A percentile compares a stretch with the other conserved stretches of the same genome.
phyloP scores from a whole-genome alignment of 2,113 vertebrate genomes.

The Hoplias malabaricus region DNA sequence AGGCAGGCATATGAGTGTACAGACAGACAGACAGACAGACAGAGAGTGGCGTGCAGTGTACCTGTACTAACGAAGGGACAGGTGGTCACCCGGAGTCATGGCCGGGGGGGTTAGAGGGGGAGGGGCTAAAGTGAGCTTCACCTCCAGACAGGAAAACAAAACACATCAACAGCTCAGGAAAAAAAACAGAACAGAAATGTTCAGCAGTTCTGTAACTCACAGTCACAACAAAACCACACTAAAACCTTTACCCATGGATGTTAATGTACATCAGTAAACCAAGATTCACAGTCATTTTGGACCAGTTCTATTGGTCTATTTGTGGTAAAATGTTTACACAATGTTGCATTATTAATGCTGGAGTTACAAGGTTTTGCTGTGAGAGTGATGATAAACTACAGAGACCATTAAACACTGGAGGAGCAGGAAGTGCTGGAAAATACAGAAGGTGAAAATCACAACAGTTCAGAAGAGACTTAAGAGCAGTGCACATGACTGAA shows the following conservation, averaged over 20 bases:
- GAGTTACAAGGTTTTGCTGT: not conserved
- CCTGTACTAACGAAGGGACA: conserved; percentile 71
- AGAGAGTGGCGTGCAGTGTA: conserved; percentile 69
- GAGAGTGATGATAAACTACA: not conserved
- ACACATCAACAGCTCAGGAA: conserved; percentile 51
- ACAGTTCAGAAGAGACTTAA: not conserved
- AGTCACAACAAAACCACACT: not conserved
- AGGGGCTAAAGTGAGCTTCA: conserved; percentile 58
- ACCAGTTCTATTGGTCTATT: no score
- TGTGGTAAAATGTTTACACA: not conserved
- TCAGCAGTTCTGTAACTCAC: not conserved
- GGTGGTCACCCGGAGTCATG: conserved; percentile 63
- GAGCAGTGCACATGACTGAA: not conserved
- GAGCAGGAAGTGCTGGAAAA: not conserved
- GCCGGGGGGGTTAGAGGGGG: conserved; percentile 66
- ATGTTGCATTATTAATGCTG: not conserved
- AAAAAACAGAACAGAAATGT: conserved; percentile 47
- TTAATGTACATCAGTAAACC: no score
- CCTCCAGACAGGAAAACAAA: conserved; percentile 58
- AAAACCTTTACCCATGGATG: no score
- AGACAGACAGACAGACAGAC: conserved; percentile 36
- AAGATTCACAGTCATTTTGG: no score
- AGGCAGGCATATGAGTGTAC: conserved; percentile 51
- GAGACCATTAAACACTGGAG: not conserved
- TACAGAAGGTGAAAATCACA: not conserved